phyloP scores from a whole-genome alignment of 1,140 invertebrate species.

The Andricus grossulariae region DNA sequence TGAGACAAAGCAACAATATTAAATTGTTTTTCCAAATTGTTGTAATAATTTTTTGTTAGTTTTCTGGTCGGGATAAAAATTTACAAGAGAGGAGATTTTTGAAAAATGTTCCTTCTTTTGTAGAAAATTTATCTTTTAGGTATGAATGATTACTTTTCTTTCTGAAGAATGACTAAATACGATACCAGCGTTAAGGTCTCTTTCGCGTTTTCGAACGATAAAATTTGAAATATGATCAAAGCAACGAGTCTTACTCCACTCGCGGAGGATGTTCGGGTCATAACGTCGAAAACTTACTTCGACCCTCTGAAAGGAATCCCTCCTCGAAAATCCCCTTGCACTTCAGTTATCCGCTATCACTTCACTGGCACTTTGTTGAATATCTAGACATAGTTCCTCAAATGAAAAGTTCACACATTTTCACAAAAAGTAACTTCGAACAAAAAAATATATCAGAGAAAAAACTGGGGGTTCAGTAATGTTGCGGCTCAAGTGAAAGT shows the following conservation, averaged over 20 bases:
- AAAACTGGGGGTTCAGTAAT: too few relatives aligned
- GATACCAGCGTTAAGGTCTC: slow-evolving; percentile 23
- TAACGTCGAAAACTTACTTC: slow-evolving; percentile 63
- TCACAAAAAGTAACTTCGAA: too few relatives aligned
- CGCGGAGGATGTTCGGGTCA: slow-evolving; percentile 70
- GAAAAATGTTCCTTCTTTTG: background rate
- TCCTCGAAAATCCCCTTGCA: slow-evolving; percentile 45
- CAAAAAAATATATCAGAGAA: too few relatives aligned
- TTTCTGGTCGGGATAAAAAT: too few relatives aligned
- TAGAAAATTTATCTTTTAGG: background rate
- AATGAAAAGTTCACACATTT: too few relatives aligned
- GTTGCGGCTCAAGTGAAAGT: too few relatives aligned
- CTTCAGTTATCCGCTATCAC: slow-evolving; percentile 6
- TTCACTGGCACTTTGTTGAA: background rate
- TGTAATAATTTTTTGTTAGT: too few relatives aligned
- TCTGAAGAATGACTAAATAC: background rate
- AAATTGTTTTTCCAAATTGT: too few relatives aligned
- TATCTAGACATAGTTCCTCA: background rate
- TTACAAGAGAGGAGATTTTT: too few relatives aligned
- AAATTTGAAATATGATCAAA: slow-evolving; percentile 72
- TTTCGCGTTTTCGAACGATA: slow-evolving; percentile 63
- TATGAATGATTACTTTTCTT: background rate
- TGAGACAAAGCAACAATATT: too few relatives aligned
- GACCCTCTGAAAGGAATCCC: slow-evolving; percentile 50
- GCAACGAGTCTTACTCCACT: slow-evolving; percentile 50